Conservation (phyloP, 35 echinoderm and acorn worm species). For the Apostichopus parvimensis region DNA sequence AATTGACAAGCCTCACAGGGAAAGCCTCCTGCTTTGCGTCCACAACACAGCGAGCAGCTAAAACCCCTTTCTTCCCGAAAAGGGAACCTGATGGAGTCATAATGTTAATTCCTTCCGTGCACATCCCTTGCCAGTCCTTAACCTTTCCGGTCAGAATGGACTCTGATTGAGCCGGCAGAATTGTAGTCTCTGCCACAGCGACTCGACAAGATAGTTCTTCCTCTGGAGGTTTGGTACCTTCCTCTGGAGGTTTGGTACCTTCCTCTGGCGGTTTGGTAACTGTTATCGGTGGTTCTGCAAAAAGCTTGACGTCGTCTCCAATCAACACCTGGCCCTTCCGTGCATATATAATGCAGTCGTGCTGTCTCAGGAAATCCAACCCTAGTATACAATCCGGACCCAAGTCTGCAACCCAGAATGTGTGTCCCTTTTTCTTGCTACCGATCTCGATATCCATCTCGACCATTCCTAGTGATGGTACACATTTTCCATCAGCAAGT, state of each 20-base stretch:
- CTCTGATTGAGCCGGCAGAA: constrained; percentile 2
- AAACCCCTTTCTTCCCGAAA: constrained; percentile 12
- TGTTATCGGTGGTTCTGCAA: neutral
- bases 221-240: too few relatives aligned
- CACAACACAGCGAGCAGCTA: constrained; percentile 19
- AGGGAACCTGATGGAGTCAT: constrained; percentile 4
- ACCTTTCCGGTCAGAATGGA: neutral
- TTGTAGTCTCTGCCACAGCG: neutral
- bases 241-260: neutral
- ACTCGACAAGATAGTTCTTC: too few relatives aligned
- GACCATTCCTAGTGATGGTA: neutral
- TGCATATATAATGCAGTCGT: constrained; percentile 29
- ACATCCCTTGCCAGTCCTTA: neutral
- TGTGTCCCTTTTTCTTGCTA: constrained; percentile 1
- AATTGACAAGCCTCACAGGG: constrained; percentile 31
- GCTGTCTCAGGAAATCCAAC: constrained; percentile 35
- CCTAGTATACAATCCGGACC: constrained; percentile 45
- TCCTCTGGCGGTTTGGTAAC: neutral
- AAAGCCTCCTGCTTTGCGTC: constrained; percentile 9
- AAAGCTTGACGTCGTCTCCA: neutral
- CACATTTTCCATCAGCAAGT: constrained; percentile 26
- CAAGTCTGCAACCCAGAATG: constrained; percentile 22
- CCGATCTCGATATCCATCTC: constrained; percentile 22
- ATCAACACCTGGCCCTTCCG: constrained; percentile 5
- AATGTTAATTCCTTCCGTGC: neutral